Base-by-base conservation (phyloP, 2,888 invertebrate species). In the Prosopocoilus inquinatus region DNA sequence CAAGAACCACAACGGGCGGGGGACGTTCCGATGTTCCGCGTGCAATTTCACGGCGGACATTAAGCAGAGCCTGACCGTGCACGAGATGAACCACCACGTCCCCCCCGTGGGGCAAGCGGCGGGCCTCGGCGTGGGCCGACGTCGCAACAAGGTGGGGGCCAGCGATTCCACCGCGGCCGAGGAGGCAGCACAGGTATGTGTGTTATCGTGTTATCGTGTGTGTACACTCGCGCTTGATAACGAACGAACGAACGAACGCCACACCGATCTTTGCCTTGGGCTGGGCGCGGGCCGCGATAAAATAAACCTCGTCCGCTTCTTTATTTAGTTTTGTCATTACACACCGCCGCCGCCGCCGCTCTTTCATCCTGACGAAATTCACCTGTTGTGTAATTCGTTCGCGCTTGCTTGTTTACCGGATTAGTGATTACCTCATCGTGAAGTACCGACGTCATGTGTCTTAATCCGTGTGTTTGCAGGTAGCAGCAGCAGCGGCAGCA, bases 31-130 rank as follows among this genome's bases (percentile, higher is more conserved):
- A 70, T 94, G 94, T 77, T 86, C 88, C 39, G 87, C 90, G 64
- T 94, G 94, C 76, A 91, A 92, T 76, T 94, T 94, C 75, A 90
- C 91, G 9, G 92, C 94, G 34, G 92, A 94, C 72, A 94, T 94
- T 74, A 91, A 93, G 74, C 94, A 94, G 75, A 93, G 92, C 74
- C 79, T 94, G 71, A 94, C 94, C 11, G 92, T 93, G 58, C 94
- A 94, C 77, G 91, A 94, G 77, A 90, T 92, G 84, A 92, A 94
- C 80, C 92, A 92, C 75, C 92, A 92, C 79, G 87, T 89, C 68
- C 90, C 90, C 59, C 87, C 90, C 9, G 87, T 88, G 64, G 90
- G 90, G 41, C 88, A 87, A 72, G 80, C 82, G 66, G 79, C 78
- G 20, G 82, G 81, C 7, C 77, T 82, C 65, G 80, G 79, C 58